Evolutionary conservation across 2,113 vertebrate genomes (phyloP), one percentile per base, ranked within the genome.

Genomic region (Cynoglossus semilaevis): DNA sequence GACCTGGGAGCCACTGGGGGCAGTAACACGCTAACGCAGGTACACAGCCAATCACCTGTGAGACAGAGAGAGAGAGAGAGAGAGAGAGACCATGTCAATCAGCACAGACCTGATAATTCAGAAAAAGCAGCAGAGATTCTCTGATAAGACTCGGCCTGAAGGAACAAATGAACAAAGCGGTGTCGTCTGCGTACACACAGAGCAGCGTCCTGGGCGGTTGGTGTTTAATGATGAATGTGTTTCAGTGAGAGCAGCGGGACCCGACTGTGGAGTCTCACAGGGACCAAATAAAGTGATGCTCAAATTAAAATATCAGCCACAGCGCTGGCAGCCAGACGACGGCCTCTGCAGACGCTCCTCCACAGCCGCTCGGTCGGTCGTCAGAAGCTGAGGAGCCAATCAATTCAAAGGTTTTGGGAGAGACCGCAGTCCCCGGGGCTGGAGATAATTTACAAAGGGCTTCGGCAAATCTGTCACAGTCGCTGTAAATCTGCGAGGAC

Each of bases 211-310:
- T 51, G 35, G 45, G 40, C 17, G 18, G 38, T 19, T 44, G 55
- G 11, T 41, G 38, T 61, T 72, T 60, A 72, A 46, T 61, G 36
- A 75, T 16, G 61, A 18, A 69, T 69, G 57, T 76, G 59, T 57
- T 69, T 56, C 48, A 35, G 14, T 50, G 13, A 49, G 57, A 70
- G 47, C 61, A 78, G 48, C 58, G 18, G 50, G 34, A 15, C 7
- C 46, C 18, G 34, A 29, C 22, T 29, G 22, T 29, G 22, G 22
- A 29, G 22, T 29, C 59, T 69, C 43, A 69, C 56, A 69, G 14
- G 51, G 42, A 56, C 57, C 34, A 51, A 70, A 69, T 62, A 46
- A 66, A 62, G 41, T 12, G 29, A 15, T 14, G 19, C 53, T 51
- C 15, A 51, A 66, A 66, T 73, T 50, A 55, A 56, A 67, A 66